phyloP scores from a whole-genome alignment of 1,140 invertebrate genomes.

The Bombyx mandarina region DNA sequence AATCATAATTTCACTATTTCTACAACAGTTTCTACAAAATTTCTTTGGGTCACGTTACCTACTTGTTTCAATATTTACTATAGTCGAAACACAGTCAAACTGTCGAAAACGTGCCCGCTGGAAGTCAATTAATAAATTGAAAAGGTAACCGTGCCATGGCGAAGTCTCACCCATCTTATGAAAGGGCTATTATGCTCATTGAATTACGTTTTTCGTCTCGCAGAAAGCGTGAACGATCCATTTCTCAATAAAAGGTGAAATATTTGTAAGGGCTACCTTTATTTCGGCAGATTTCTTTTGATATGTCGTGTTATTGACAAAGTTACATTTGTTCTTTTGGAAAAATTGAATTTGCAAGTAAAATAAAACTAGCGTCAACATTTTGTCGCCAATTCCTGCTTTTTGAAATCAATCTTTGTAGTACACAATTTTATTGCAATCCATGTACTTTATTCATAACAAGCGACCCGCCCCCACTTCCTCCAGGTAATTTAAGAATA shows the following conservation, averaged over 20 bases:
- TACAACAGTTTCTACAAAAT: neutral
- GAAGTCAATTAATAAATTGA: slow-evolving; percentile 1
- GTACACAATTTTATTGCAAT: too few relatives aligned
- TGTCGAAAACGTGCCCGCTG: neutral
- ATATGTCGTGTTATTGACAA: too few relatives aligned
- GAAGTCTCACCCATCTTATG: slow-evolving; percentile 1
- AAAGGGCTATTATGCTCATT: slow-evolving; percentile 11
- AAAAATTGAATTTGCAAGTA: too few relatives aligned
- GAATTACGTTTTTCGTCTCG: slow-evolving; percentile 9
- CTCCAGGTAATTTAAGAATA: too few relatives aligned
- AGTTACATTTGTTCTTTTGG: too few relatives aligned
- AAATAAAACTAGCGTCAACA: too few relatives aligned
- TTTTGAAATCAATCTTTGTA: too few relatives aligned
- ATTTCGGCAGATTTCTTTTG: too few relatives aligned
- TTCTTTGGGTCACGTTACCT: neutral
- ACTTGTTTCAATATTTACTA: neutral
- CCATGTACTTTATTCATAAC: too few relatives aligned
- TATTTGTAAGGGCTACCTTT: slow-evolving; percentile 1
- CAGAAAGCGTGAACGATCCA: slow-evolving; percentile 4
- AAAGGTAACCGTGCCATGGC: slow-evolving; percentile 5
- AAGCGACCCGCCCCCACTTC: too few relatives aligned
- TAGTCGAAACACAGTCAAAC: neutral
- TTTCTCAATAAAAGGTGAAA: slow-evolving; percentile 12
- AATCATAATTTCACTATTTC: too few relatives aligned
- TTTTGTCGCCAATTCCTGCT: too few relatives aligned